A percentile compares a stretch with the other conserved stretches of the same genome.
Conservation (phyloP, 2,888 invertebrate species). For the Eucriotettix oculatus region DNA sequence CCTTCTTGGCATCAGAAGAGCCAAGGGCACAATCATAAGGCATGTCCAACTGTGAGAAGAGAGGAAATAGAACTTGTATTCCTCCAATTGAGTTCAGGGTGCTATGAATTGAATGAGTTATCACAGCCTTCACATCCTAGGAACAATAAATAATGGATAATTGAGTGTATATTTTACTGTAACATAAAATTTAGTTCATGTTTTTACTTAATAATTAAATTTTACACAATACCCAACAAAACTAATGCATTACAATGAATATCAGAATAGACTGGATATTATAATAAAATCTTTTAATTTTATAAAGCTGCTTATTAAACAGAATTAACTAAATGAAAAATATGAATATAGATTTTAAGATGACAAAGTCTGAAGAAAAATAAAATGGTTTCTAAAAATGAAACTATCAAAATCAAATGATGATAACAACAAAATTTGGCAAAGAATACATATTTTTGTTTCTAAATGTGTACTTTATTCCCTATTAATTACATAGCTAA, state of each 20-base stretch:
- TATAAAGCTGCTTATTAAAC: too few species aligned
- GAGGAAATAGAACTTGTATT: slow-evolving; percentile 91
- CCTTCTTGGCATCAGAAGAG: slow-evolving; percentile 63
- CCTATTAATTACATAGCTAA: too few species aligned
- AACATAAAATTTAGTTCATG: background rate
- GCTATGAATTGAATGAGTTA: slow-evolving; percentile 97
- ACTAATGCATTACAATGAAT: too few species aligned
- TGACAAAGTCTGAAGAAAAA: background rate
- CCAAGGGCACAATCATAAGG: slow-evolving; percentile 61
- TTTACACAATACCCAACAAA: background rate
- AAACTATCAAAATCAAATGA: background rate
- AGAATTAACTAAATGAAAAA: background rate
- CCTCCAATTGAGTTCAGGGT: slow-evolving; percentile 98
- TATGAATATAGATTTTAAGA: background rate
- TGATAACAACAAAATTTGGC: too few species aligned
- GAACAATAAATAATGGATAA: slow-evolving; percentile 10
- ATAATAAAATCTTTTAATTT: too few species aligned
- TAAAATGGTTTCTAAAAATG: background rate
- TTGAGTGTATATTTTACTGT: background rate
- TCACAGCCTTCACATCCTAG: slow-evolving; percentile 96
- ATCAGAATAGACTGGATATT: too few species aligned
- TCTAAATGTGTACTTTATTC: too few species aligned
- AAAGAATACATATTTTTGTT: too few species aligned
- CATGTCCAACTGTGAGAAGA: slow-evolving; percentile 94
- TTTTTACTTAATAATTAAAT: background rate